phyloP scores from a whole-genome alignment of 2,888 invertebrate genomes.

The Drosophila algonquin region DNA sequence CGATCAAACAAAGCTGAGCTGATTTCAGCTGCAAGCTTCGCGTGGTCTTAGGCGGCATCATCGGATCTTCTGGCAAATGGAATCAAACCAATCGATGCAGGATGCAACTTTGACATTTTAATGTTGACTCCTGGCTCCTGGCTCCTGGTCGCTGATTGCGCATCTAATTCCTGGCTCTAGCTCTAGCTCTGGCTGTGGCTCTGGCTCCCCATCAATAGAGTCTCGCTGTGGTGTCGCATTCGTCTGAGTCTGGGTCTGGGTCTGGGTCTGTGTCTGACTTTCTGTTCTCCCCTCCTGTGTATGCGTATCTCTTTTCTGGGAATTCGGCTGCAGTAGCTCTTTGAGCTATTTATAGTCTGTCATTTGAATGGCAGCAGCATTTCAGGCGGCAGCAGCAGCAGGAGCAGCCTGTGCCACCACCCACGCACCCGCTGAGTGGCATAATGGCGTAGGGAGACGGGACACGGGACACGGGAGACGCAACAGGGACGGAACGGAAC shows the following conservation, averaged over 20 bases:
- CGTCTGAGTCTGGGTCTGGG: no score
- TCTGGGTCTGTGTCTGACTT: background rate
- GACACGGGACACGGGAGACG: background rate
- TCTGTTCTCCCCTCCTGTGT: background rate
- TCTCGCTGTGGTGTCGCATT: background rate
- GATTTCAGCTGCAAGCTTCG: no score
- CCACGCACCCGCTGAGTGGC: background rate
- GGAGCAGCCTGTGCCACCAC: background rate
- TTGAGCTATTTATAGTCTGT: constrained; percentile 65
- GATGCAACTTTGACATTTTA: background rate
- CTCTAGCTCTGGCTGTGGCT: background rate
- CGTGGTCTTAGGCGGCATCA: no score
- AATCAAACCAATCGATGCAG: background rate
- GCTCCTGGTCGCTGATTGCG: constrained; percentile 1
- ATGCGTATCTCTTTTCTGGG: constrained; percentile 15
- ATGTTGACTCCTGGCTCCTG: background rate
- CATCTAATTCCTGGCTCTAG: background rate
- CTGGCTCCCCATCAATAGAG: background rate
- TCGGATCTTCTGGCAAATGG: background rate
- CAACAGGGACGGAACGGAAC: no score
- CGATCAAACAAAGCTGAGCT: no score
- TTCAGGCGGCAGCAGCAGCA: constrained; percentile 34
- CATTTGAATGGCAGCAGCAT: constrained; percentile 63
- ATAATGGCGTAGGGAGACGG: background rate
- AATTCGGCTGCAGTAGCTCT: constrained; percentile 37